Conservation (phyloP, 1,140 invertebrate species). For the Macrobrachium nipponense region DNA sequence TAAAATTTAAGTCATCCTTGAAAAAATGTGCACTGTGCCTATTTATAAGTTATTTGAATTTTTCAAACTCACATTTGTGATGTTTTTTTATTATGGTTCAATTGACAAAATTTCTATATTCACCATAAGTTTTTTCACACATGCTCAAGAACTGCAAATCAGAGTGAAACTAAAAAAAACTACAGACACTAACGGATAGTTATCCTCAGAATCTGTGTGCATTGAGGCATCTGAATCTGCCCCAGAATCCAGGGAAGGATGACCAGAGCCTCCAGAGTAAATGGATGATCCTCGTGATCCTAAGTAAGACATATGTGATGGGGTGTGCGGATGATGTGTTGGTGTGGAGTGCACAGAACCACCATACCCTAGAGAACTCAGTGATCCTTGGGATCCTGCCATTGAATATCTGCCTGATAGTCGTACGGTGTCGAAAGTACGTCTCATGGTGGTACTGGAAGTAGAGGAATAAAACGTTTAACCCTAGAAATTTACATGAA, state of each 20-base stretch:
- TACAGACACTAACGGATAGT: conserved; percentile 62
- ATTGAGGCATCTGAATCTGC: conserved; percentile 62
- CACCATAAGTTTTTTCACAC: no score
- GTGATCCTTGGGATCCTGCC: conserved; percentile 46
- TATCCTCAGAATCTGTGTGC: conserved; percentile 64
- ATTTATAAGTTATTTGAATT: no score
- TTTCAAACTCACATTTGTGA: no score
- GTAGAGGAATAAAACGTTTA: background rate
- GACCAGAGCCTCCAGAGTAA: conserved; percentile 59
- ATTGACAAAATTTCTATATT: no score
- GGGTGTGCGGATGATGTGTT: conserved; percentile 40
- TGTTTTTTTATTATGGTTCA: no score
- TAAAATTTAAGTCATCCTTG: background rate
- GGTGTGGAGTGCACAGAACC: conserved; percentile 60
- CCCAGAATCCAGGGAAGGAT: conserved; percentile 63
- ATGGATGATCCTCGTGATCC: conserved; percentile 43
- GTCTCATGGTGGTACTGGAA: conserved; percentile 49
- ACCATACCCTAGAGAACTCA: conserved; percentile 53
- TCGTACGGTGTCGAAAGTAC: conserved; percentile 59
- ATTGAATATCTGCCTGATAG: conserved; percentile 41
- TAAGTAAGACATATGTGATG: conserved; percentile 43
- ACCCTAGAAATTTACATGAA: background rate
- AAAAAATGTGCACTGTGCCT: background rate
- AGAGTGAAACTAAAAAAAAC: background rate
- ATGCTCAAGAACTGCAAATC: no score